Conservation (phyloP, 2,113 vertebrate genomes). For the Buteo buteo region DNA sequence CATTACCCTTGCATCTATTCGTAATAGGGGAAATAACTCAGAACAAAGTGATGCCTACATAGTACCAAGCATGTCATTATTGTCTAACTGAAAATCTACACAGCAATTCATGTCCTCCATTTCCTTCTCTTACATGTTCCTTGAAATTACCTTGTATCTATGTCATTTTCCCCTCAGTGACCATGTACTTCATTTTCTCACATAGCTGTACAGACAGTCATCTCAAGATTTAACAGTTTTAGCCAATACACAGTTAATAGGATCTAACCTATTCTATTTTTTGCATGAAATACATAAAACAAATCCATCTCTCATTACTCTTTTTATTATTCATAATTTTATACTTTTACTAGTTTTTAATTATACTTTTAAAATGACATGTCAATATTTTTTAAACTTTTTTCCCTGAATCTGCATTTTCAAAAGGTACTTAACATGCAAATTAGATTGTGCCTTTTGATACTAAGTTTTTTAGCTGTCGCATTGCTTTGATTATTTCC, state of each 20-base stretch:
- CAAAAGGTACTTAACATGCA: neutral
- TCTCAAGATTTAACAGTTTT: conserved; percentile 42
- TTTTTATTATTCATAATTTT: neutral
- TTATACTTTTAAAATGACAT: neutral
- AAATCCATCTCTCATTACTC: neutral
- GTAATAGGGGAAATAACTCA: neutral
- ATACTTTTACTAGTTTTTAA: neutral
- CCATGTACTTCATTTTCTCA: conserved; percentile 3
- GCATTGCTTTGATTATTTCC: conserved; percentile 42
- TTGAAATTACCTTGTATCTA: neutral
- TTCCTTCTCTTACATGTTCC: neutral
- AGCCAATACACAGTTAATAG: conserved; percentile 18
- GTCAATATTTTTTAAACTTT: neutral
- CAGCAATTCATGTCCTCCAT: neutral
- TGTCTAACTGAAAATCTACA: neutral
- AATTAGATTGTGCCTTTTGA: neutral
- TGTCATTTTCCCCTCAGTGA: neutral
- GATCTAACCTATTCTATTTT: conserved; percentile 36
- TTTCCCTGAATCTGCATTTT: neutral
- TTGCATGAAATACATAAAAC: neutral
- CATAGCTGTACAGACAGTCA: conserved; percentile 23
- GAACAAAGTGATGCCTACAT: neutral
- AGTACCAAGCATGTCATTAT: neutral
- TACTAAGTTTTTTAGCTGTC: neutral
- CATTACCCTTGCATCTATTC: neutral